Percentiles rank a stretch among this genome's conserved stretches.
phyloP scores from a whole-genome alignment of 1,140 invertebrate genomes.

The Sycophaga agraensis region DNA sequence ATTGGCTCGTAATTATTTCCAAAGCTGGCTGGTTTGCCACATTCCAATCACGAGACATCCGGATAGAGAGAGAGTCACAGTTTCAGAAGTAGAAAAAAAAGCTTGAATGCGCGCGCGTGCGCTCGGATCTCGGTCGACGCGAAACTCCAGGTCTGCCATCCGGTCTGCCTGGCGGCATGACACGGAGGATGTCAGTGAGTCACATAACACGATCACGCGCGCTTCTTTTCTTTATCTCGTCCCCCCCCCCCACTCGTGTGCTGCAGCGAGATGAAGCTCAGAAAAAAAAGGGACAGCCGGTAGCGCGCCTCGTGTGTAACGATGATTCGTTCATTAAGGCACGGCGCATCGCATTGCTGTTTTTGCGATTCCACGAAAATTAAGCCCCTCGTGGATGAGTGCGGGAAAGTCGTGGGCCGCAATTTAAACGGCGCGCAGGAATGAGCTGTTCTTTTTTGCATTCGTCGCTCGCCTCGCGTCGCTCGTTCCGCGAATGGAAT shows the following conservation, averaged over 20 bases:
- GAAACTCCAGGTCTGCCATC: too few species aligned
- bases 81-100: too few species aligned
- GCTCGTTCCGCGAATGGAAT: not conserved
- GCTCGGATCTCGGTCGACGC: too few species aligned
- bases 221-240: not conserved
- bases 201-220: not conserved
- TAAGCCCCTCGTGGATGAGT: too few species aligned
- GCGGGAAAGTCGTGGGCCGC: not conserved
- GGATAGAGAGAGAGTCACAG: too few species aligned
- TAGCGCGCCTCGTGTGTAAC: not conserved
- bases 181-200: constrained; percentile 2
- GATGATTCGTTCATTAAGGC: constrained; percentile 9
- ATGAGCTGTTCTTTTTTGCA: not conserved
- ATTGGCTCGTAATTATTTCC: too few species aligned
- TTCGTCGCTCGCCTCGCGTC: too few species aligned
- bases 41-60: too few species aligned
- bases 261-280: not conserved
- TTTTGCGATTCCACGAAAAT: constrained; percentile 2
- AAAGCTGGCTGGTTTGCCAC: too few species aligned
- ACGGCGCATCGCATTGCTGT: not conserved
- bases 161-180: too few species aligned
- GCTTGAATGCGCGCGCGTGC: too few species aligned
- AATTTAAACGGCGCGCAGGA: not conserved
- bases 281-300: not conserved
- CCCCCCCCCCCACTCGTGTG: not conserved